phyloP scores from a whole-genome alignment of 1,140 invertebrate genomes.

The Samia ricini region DNA sequence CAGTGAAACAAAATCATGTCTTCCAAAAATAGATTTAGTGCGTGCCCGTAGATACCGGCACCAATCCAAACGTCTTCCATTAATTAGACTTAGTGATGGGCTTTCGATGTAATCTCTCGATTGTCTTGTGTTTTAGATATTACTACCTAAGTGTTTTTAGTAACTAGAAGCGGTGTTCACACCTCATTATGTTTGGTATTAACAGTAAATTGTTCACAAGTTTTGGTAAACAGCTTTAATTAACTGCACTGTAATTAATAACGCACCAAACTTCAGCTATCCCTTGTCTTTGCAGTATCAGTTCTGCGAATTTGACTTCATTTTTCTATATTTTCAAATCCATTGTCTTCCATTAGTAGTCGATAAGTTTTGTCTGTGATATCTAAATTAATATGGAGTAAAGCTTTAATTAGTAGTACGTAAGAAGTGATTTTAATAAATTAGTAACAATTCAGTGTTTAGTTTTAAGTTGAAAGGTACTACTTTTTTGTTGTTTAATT shows the following conservation, averaged over 20 bases:
- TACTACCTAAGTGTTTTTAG: slow-evolving; percentile 38
- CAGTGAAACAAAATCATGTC: slow-evolving; percentile 76
- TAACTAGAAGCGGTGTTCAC: slow-evolving; percentile 6
- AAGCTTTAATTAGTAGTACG: slow-evolving; percentile 66
- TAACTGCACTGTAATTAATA: slow-evolving; percentile 69
- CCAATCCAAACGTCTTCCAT: slow-evolving; percentile 65
- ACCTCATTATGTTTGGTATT: slow-evolving; percentile 38
- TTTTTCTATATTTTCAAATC: slow-evolving; percentile 33
- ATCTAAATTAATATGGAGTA: slow-evolving; percentile 36
- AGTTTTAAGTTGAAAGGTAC: background rate
- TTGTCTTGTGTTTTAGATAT: slow-evolving; percentile 32
- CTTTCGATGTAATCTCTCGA: slow-evolving; percentile 20
- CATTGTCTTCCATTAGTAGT: slow-evolving; percentile 72
- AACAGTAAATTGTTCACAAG: slow-evolving; percentile 61
- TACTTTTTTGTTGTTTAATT: background rate
- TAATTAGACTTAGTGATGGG: slow-evolving; percentile 62
- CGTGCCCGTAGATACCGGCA: slow-evolving; percentile 36
- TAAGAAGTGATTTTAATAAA: background rate
- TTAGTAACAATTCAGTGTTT: background rate
- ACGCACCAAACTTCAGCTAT: slow-evolving; percentile 52
- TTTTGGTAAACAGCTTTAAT: slow-evolving; percentile 77
- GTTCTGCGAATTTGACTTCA: slow-evolving; percentile 14
- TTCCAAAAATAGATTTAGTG: slow-evolving; percentile 69
- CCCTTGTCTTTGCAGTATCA: slow-evolving; percentile 18
- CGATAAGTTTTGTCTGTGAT: slow-evolving; percentile 64